Evolutionary conservation across 2,888 invertebrate species (phyloP).

Genomic region (Cheiracanthium punctorium): DNA sequence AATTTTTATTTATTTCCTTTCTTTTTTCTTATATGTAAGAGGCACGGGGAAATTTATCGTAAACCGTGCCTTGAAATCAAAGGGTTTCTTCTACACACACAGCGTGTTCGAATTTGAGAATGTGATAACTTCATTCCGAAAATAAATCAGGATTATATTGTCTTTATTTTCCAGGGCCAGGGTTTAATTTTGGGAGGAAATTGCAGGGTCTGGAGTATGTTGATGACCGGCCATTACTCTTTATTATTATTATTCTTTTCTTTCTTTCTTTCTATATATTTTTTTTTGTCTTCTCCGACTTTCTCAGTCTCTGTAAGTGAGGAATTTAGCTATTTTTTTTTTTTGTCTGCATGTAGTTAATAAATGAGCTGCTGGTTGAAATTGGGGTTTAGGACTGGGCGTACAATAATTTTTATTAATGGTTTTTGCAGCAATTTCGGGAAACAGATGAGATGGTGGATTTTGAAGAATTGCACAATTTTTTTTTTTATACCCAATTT

Average conservation of each 20-base stretch:
- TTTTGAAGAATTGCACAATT: no score
- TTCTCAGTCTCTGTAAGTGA: no score
- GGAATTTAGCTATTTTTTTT: no score
- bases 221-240: neutral
- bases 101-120: neutral
- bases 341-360: neutral
- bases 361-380: neutral
- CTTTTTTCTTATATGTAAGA: no score
- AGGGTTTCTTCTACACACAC: no score
- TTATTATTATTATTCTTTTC: neutral
- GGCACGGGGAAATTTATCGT: conserved; percentile 17
- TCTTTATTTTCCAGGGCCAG: neutral
- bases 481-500: no score
- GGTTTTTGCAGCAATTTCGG: neutral
- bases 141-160: conserved; percentile 26
- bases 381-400: neutral
- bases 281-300: no score
- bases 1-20: neutral
- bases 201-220: neutral
- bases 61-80: neutral
- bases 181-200: neutral
- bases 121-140: conserved; percentile 31
- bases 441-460: neutral
- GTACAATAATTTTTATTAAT: conserved; percentile 6
- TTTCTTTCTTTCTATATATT: no score